Evolutionary conservation across 2,113 vertebrate genomes (phyloP).

Genomic region (Vombatus ursinus): DNA sequence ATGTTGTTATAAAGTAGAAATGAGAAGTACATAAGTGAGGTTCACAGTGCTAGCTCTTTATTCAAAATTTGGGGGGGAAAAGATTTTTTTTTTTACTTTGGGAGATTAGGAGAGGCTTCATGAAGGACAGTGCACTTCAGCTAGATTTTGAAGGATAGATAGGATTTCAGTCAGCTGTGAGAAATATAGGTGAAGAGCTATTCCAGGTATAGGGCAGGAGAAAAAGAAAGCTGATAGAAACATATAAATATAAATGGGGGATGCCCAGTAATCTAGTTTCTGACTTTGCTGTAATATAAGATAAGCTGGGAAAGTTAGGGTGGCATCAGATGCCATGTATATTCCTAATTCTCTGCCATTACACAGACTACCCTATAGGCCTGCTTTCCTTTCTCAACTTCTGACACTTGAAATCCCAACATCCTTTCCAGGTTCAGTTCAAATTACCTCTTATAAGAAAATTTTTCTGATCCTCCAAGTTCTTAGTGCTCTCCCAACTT

Average conservation of each 20-base stretch:
- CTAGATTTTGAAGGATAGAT: not conserved
- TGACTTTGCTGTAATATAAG: not conserved
- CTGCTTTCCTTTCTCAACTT: not conserved
- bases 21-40: not conserved
- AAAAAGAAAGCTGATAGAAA: not conserved
- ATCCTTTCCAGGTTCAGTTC: not conserved
- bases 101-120: not conserved
- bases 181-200: not conserved
- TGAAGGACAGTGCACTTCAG: not conserved
- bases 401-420: not conserved
- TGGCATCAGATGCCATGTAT: not conserved
- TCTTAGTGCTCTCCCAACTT: not conserved
- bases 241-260: not conserved
- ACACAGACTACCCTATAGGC: not conserved
- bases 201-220: not conserved
- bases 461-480: not conserved
- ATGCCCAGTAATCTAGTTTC: not conserved
- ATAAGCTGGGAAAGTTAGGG: not conserved
- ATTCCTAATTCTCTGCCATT: not conserved
- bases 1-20: not conserved
- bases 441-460: not conserved
- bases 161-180: not conserved
- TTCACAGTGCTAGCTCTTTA: not conserved
- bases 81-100: not conserved
- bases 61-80: not conserved